Conservation (phyloP, 2,113 vertebrate species). For the Eira barbara region DNA sequence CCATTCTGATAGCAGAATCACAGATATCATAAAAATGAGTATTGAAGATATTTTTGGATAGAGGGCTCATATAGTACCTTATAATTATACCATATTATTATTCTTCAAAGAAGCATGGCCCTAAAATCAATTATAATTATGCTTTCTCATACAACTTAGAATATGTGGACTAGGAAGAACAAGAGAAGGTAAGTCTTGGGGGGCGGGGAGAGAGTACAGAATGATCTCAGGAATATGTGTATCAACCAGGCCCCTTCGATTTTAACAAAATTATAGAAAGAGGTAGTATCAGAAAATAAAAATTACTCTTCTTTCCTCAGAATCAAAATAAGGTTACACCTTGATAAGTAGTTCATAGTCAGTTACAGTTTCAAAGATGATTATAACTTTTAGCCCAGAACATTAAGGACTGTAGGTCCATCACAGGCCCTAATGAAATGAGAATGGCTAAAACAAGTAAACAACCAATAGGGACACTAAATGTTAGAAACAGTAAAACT, state of each 20-base stretch:
- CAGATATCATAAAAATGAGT: not conserved
- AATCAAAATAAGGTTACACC: not conserved
- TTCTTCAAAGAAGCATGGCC: not conserved
- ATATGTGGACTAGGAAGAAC: not conserved
- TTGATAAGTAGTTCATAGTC: not conserved
- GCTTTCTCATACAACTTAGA: slow-evolving; percentile 9
- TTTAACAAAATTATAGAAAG: not conserved
- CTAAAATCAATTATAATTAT: slow-evolving; percentile 7
- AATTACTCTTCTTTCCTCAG: not conserved
- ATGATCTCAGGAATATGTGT: not conserved
- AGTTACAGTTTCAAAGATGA: slow-evolving; percentile 2
- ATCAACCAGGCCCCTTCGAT: not conserved
- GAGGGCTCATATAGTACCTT: not conserved
- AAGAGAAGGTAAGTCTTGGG: not conserved
- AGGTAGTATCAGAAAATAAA: not conserved
- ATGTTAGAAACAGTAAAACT: not conserved
- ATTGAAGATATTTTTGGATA: not conserved
- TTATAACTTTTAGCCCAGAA: not conserved
- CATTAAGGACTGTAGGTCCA: not conserved
- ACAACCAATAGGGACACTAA: not conserved
- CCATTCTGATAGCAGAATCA: not conserved
- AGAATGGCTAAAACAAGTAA: not conserved
- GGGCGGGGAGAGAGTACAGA: not conserved
- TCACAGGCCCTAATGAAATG: not conserved
- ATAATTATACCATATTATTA: not conserved